These are phyloP conservation scores for Keiferia lycopersicella DNA, from an alignment of 2,888 invertebrate species.

Conservation along the genomic window DNA sequence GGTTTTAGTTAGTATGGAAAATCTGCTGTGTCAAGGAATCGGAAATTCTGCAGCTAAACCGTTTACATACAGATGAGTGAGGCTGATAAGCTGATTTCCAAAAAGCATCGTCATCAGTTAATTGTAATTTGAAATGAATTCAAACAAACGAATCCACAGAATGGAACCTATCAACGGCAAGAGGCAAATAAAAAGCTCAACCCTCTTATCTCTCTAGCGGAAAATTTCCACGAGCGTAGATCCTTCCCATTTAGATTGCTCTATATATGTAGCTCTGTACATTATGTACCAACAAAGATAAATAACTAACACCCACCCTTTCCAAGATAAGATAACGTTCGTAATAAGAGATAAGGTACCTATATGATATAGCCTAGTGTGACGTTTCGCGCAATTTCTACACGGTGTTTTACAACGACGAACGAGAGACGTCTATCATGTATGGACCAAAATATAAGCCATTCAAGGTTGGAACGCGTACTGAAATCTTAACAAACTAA, in stretches of 20 bases:
- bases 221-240: conserved; percentile 12
- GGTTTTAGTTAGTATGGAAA: no score
- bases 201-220: conserved; percentile 10
- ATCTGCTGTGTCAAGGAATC: no score
- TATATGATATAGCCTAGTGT: neutral
- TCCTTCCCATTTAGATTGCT: conserved; percentile 1
- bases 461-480: conserved; percentile 26
- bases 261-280: neutral
- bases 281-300: neutral
- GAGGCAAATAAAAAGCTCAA: neutral
- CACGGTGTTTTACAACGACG: conserved; percentile 21
- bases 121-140: no score
- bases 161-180: neutral
- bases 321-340: neutral
- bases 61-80: no score
- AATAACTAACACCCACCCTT: neutral
- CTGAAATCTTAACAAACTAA: conserved; percentile 13
- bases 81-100: no score
- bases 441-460: conserved; percentile 28
- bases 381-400: conserved; percentile 2
- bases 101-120: no score
- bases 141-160: neutral
- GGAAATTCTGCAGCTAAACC: no score
- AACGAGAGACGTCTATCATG: conserved; percentile 25
- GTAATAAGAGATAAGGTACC: neutral